Base-by-base conservation (phyloP, 2,888 invertebrate species). In the Cantharis nigra region DNA sequence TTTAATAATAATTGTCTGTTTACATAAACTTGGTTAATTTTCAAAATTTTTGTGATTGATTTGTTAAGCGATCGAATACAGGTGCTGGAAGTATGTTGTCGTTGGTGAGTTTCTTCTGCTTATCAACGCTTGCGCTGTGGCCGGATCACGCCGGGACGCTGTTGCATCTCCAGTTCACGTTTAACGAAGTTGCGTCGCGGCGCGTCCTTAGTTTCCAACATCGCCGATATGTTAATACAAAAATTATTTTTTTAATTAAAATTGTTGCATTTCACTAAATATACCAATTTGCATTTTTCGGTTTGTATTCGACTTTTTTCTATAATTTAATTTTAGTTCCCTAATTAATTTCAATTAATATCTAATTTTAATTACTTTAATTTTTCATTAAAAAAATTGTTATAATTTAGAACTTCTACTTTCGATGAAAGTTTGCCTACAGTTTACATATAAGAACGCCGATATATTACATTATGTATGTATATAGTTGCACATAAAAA, bases 91-190 rank as follows among this genome's bases (percentile, higher is more conserved):
- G 78, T 18, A 67, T 75, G 75, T 70, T 49, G 23, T 62, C 71
- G 72, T 76, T 64, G 76, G 75, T 71, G 77, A 72, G 75, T 75
- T 78, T 77, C 77, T 77, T 77, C 71, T 26, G 74, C 28, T 69
- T 63, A 16, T 77, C 65, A 74, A 82, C 83, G 83, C 83, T 71
- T 82, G 83, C 83, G 83, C 82, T 75, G 64, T 77, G 63, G 65
- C 70, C 75, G 81, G 76, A 81, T 80, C 83, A 82, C 81, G 83
- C 81, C 81, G 81, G 84, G 86, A 87, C 86, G 87, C 87, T 87
- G 87, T 87, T 87, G 87, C 87, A 86, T 87, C 87, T 85, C 83
- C 84, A 86, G 86, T 86, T 70, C 80, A 79, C 80, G 80, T 80
- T 81, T 77, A 77, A 80, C 78, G 80, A 79, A 78, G 76, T 75